Evolutionary conservation across 2,888 invertebrate species (phyloP), one percentile per base, ranked within the genome.

Genomic region (Meta bourneti): DNA sequence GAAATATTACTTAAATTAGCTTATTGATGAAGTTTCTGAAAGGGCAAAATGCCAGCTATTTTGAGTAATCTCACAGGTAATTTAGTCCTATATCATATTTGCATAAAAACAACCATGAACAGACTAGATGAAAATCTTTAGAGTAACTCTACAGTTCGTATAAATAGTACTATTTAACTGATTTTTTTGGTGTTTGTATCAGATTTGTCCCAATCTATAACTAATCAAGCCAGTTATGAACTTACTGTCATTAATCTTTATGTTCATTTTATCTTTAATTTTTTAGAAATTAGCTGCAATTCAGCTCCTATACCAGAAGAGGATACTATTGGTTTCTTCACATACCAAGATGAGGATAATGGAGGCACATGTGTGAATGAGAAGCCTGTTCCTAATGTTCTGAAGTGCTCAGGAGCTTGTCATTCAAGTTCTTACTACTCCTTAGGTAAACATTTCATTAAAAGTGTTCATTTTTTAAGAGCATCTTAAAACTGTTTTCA

Each of bases 341-440:
- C 85, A 2, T 85, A 52, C n/a, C 16, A n/a, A 8, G 93, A 93
- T 19, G 54, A 74, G 0, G 48, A 13, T 7, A 82, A 70, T 16
- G 90, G 89, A 8, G 93, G 93, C 16, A 70, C 72, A 52, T 93
- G 93, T 52, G 80, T 85, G 0, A 93, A 93, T 79, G 86, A 91
- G 16, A 82, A 89, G 54, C 85, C 91, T 8, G 89, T 93, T 0
- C 74, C 91, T 7, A 80, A 88, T 48, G 74, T 93, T 13, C 85
- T 91, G 7, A 69, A 89, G 49, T 93, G 93, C 49, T 81, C 89
- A 9, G 93, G 93, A 20, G 90, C 88, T 0, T 93, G 93, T 69
- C 89, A 93, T 71, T 93, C 93, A 4, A 61, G 78, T 11, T 93
- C 93, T 0, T 91, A 93, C 13, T 93, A 91, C 75, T 93, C 93